A percentile compares a stretch with the other conserved stretches of the same genome.
phyloP scores from a whole-genome alignment of 2,888 invertebrate genomes.

The Drosophila rubida region DNA sequence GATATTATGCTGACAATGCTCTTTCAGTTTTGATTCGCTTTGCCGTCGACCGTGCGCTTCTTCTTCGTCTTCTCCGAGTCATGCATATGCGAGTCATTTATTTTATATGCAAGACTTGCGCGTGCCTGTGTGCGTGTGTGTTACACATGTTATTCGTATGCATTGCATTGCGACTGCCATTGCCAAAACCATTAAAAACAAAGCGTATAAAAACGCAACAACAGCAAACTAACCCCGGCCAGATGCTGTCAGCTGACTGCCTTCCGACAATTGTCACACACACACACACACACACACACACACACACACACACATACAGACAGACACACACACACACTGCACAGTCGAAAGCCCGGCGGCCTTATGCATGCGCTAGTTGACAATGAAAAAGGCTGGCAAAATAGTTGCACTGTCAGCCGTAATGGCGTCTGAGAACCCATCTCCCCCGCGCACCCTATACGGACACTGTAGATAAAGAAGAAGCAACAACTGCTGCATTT shows the following conservation, averaged over 20 bases:
- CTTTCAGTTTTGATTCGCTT: conserved; percentile 19
- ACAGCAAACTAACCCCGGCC: conserved; percentile 41
- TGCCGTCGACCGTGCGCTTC: neutral
- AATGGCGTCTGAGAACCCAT: conserved; percentile 20
- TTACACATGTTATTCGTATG: conserved; percentile 1
- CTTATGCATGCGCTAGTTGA: conserved; percentile 52
- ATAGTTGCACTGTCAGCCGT: conserved; percentile 44
- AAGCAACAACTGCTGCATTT: conserved; percentile 2
- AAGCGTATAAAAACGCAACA: conserved; percentile 56
- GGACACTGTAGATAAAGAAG: conserved; percentile 3
- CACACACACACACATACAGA: neutral
- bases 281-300: conserved; percentile 11
- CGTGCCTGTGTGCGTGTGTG: neutral
- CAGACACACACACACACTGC: conserved; percentile 5
- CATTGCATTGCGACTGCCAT: conserved; percentile 22
- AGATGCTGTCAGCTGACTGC: conserved; percentile 56
- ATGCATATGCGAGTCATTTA: conserved; percentile 26
- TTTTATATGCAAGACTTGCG: conserved; percentile 13
- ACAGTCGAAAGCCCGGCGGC: conserved; percentile 42
- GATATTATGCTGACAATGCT: conserved; percentile 22
- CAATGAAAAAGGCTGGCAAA: conserved; percentile 36
- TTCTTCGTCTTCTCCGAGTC: neutral
- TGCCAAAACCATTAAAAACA: conserved; percentile 66
- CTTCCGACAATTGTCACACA: conserved; percentile 56
- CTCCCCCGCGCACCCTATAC: too few species aligned